phyloP scores from a whole-genome alignment of 2,113 vertebrate genomes.

The Willisornis vidua region DNA sequence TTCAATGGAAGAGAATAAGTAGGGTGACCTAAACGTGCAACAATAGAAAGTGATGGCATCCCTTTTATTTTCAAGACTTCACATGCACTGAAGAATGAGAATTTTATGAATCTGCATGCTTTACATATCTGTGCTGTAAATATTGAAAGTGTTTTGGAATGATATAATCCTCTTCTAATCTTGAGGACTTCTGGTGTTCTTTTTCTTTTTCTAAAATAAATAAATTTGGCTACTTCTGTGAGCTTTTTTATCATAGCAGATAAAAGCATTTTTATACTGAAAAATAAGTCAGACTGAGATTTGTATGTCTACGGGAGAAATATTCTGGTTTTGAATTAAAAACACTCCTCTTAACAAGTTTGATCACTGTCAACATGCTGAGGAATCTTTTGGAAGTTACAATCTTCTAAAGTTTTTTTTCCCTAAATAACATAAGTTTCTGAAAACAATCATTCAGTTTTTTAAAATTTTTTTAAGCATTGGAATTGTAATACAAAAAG shows the following conservation, averaged over 20 bases:
- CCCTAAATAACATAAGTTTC: neutral
- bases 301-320: neutral
- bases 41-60: neutral
- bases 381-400: neutral
- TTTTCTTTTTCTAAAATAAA: neutral
- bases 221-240: neutral
- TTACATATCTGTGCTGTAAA: neutral
- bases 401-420: neutral
- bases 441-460: neutral
- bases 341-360: neutral
- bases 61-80: neutral
- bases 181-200: neutral
- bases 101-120: neutral
- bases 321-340: neutral
- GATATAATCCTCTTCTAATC: neutral
- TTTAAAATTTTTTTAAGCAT: neutral
- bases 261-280: neutral
- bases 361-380: neutral
- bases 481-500: neutral
- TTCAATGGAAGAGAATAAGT: neutral
- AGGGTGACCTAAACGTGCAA: neutral
- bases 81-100: neutral
- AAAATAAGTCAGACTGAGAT: neutral
- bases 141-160: neutral
- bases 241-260: neutral